Percentiles rank a stretch among this genome's conserved stretches.
Evolutionary conservation across 1,140 invertebrate species (phyloP).

Genomic region (Caenorhabditis brenneri): DNA sequence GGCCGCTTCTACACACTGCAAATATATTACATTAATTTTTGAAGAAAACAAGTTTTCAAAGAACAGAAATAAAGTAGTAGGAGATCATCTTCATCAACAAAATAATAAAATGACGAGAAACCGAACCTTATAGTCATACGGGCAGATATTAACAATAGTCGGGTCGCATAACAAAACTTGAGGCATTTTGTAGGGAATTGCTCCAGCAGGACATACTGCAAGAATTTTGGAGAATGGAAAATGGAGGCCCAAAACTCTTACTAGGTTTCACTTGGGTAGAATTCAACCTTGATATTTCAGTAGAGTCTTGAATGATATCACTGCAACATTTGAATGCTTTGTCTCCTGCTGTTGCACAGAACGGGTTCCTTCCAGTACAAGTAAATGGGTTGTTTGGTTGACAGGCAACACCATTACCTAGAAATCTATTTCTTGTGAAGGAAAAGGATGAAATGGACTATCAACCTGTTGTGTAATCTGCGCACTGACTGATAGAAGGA

Average conservation of each 20-base stretch:
- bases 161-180: conserved; percentile 58
- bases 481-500: conserved; percentile 49
- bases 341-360: conserved; percentile 50
- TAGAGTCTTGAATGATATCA: conserved; percentile 57
- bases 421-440: neutral
- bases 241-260: neutral
- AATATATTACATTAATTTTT: neutral
- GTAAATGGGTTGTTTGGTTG: conserved; percentile 51
- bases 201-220: conserved; percentile 56
- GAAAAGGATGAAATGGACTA: neutral
- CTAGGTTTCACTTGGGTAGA: conserved; percentile 55
- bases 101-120: neutral
- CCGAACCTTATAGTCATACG: conserved; percentile 56
- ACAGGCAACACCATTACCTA: conserved; percentile 51
- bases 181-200: conserved; percentile 57
- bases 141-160: conserved; percentile 59
- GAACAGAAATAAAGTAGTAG: neutral
- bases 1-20: conserved; percentile 57
- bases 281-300: conserved; percentile 46
- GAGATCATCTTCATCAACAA: neutral
- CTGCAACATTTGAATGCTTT: conserved; percentile 56
- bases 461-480: conserved; percentile 47
- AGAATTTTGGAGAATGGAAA: too few species aligned
- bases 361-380: conserved; percentile 58
- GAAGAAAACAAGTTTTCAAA: neutral